A percentile compares a stretch with the other conserved stretches of the same genome.
These are phyloP conservation scores for Apeltes quadracus DNA, from an alignment of 2,113 vertebrate genomes.

Conservation along the genomic window DNA sequence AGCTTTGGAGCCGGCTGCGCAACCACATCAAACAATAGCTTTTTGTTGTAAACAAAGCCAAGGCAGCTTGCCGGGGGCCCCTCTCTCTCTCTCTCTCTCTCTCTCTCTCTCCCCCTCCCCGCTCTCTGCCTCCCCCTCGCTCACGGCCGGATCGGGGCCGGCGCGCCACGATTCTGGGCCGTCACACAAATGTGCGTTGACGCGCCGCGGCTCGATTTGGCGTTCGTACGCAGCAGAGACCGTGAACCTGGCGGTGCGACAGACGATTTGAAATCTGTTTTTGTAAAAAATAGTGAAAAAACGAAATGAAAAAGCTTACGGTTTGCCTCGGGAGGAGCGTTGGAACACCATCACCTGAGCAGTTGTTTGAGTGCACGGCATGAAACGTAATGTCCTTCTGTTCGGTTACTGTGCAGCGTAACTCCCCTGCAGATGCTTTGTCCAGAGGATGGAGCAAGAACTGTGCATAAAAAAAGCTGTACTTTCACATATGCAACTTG, in stretches of 20 bases:
- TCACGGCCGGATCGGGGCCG: conserved; percentile 67
- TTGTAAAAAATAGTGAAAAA: conserved; percentile 55
- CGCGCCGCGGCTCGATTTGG: conserved; percentile 53
- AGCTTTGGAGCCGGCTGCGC: conserved; percentile 77
- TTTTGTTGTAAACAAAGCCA: conserved; percentile 86
- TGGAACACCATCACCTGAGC: conserved; percentile 65
- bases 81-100: conserved; percentile 52
- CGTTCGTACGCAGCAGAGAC: conserved; percentile 68
- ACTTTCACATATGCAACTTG: conserved; percentile 7
- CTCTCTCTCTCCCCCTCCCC: conserved; percentile 37
- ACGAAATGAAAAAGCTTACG: conserved; percentile 42
- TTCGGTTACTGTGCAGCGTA: conserved; percentile 51
- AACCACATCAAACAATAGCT: conserved; percentile 86
- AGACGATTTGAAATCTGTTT: conserved; percentile 58
- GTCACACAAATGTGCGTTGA: conserved; percentile 73
- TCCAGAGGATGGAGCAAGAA: conserved; percentile 36
- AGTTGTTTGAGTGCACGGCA: conserved; percentile 49
- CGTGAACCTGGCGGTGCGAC: conserved; percentile 59
- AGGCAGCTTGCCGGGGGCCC: conserved; percentile 80
- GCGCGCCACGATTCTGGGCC: conserved; percentile 70
- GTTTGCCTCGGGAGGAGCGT: conserved; percentile 50
- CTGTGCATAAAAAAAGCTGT: conserved; percentile 39
- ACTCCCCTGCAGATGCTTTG: conserved; percentile 37
- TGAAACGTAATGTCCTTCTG: conserved; percentile 56
- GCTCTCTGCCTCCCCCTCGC: conserved; percentile 40